Percentiles rank a stretch among this genome's conserved stretches.
These are phyloP conservation scores for Acrocera orbiculus DNA, from an alignment of 2,888 invertebrate genomes.

Conservation along the genomic window DNA sequence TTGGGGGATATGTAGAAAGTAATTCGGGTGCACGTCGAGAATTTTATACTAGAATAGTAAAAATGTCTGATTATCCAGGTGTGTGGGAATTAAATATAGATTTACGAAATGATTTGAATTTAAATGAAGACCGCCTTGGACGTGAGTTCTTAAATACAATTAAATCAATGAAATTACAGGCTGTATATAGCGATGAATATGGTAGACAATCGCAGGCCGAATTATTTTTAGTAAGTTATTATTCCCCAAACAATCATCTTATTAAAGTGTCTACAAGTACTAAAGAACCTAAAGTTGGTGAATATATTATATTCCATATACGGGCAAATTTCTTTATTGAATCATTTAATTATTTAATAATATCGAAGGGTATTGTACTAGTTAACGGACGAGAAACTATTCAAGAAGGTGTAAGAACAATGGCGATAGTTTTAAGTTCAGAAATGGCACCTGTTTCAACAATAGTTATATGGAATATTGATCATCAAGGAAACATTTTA, in stretches of 20 bases:
- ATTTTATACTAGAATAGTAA: conserved; percentile 41
- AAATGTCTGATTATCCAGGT: conserved; percentile 49
- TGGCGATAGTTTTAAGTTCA: conserved; percentile 63
- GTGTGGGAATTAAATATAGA: conserved; percentile 74
- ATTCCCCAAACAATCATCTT: conserved; percentile 65
- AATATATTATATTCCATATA: conserved; percentile 88
- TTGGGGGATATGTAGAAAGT: conserved; percentile 44
- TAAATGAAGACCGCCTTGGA: conserved; percentile 39
- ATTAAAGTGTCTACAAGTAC: conserved; percentile 77
- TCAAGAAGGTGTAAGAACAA: conserved; percentile 55
- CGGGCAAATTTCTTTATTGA: conserved; percentile 81
- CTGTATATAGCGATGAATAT: conserved; percentile 47
- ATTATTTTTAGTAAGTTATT: conserved; percentile 54
- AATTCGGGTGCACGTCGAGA: conserved; percentile 44
- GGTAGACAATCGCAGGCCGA: conserved; percentile 51
- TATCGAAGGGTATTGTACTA: conserved; percentile 83
- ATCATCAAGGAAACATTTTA: conserved; percentile 64
- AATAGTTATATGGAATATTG: conserved; percentile 73
- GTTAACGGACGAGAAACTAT: conserved; percentile 72
- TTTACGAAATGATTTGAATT: conserved; percentile 39
- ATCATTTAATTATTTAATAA: conserved; percentile 73
- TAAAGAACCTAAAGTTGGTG: conserved; percentile 67
- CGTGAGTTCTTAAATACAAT: conserved; percentile 48
- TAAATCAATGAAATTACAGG: conserved; percentile 47
- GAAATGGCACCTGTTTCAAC: conserved; percentile 90